Conservation (phyloP, 2,888 invertebrate genomes). For the Dasypolia templi region DNA sequence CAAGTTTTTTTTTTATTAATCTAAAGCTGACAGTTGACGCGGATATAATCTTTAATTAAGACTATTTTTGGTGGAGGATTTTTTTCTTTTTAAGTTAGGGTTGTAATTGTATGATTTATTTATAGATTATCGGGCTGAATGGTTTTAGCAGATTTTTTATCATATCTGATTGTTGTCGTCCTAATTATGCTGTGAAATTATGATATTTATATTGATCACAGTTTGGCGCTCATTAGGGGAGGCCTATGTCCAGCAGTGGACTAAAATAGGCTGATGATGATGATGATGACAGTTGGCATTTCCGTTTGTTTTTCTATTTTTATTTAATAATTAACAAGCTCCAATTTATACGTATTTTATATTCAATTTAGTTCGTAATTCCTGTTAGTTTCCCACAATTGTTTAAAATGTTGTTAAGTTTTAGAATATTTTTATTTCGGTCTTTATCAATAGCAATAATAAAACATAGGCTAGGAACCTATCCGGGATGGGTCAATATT, state of each 20-base stretch:
- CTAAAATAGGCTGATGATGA: too few relatives aligned
- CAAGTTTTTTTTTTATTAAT: conserved; percentile 81
- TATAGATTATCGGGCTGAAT: conserved; percentile 71
- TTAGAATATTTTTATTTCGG: too few relatives aligned
- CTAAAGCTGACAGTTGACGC: conserved; percentile 90
- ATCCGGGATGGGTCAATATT: too few relatives aligned
- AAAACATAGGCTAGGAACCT: too few relatives aligned
- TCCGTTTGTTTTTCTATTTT: neutral
- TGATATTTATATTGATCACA: neutral
- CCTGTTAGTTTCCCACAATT: too few relatives aligned
- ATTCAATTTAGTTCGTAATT: too few relatives aligned
- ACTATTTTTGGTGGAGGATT: conserved; percentile 82
- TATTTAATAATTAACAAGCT: neutral
- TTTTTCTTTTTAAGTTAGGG: conserved; percentile 69
- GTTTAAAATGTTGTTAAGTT: too few relatives aligned
- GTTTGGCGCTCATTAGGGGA: too few relatives aligned
- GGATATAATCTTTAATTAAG: conserved; percentile 90
- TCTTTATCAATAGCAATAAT: too few relatives aligned
- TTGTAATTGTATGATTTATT: conserved; percentile 84
- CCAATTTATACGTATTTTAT: neutral
- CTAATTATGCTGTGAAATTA: conserved; percentile 23
- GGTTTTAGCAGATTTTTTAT: conserved; percentile 30
- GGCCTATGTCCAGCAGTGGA: too few relatives aligned
- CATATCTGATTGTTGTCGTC: conserved; percentile 3
- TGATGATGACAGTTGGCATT: neutral